Evolutionary conservation across 2,797 vertebrate genomes (phyloP).

Genomic region (Sternotherus odoratus): DNA sequence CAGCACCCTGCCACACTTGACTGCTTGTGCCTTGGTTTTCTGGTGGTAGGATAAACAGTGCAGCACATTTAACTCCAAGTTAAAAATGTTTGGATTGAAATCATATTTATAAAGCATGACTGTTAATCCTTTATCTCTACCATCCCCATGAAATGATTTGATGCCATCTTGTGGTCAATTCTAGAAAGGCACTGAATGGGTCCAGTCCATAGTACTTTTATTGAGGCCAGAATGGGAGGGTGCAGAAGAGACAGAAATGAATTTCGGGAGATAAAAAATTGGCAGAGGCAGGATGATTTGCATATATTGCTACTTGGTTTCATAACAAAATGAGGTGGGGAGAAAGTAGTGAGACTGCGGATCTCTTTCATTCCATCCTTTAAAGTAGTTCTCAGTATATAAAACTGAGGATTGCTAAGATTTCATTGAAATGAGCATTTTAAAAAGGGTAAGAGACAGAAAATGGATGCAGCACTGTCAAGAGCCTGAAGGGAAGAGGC

Average conservation of each 20-base stretch:
- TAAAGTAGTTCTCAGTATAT: background rate
- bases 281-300: background rate
- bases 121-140: background rate
- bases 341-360: background rate
- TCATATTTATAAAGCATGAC: background rate
- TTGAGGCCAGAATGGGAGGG: background rate
- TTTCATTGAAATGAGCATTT: background rate
- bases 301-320: background rate
- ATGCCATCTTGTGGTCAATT: conserved; percentile 69
- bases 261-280: background rate
- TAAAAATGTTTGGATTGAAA: background rate
- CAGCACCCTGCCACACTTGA: no score
- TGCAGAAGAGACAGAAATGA: background rate
- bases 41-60: background rate
- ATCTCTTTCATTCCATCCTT: background rate
- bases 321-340: background rate
- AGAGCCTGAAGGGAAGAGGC: background rate
- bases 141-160: conserved; percentile 38
- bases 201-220: background rate
- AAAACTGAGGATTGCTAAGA: background rate
- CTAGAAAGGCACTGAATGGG: background rate
- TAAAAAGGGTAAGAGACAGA: background rate
- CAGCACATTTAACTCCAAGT: background rate
- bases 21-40: background rate
- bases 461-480: background rate